Conservation (phyloP, 1,140 invertebrate species). For the Chrysopa pallens region DNA sequence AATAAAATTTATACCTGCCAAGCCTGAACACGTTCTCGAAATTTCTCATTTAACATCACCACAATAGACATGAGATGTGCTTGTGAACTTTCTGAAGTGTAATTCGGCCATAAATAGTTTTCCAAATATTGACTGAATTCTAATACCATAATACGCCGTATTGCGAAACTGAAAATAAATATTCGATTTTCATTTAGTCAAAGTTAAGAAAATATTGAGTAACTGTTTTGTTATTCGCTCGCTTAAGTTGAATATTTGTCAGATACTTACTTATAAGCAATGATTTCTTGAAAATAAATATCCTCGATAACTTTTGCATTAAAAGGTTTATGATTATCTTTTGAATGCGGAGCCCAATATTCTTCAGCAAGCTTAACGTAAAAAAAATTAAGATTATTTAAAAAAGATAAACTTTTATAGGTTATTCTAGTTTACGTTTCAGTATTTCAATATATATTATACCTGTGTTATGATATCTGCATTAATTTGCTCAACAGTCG, state of each 20-base stretch:
- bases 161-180: conserved; percentile 47
- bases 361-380: conserved; percentile 57
- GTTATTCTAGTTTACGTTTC: background rate
- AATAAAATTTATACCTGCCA: conserved; percentile 51
- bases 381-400: conserved; percentile 7
- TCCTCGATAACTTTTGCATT: conserved; percentile 58
- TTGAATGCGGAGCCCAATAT: conserved; percentile 73
- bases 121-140: conserved; percentile 97
- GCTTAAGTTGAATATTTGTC: too few relatives aligned
- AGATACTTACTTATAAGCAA: conserved; percentile 38
- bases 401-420: conserved; percentile 4
- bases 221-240: too few relatives aligned
- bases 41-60: conserved; percentile 97
- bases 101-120: conserved; percentile 96
- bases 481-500: conserved; percentile 62
- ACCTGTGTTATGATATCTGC: conserved; percentile 55
- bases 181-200: too few relatives aligned
- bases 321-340: conserved; percentile 45
- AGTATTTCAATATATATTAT: conserved; percentile 6
- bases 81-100: conserved; percentile 45
- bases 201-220: too few relatives aligned
- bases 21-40: conserved; percentile 87
- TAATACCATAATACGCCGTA: conserved; percentile 80
- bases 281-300: conserved; percentile 67
- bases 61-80: conserved; percentile 89